Conservation (phyloP, 2,797 vertebrate species). For the Gymnothorax javanicus region DNA sequence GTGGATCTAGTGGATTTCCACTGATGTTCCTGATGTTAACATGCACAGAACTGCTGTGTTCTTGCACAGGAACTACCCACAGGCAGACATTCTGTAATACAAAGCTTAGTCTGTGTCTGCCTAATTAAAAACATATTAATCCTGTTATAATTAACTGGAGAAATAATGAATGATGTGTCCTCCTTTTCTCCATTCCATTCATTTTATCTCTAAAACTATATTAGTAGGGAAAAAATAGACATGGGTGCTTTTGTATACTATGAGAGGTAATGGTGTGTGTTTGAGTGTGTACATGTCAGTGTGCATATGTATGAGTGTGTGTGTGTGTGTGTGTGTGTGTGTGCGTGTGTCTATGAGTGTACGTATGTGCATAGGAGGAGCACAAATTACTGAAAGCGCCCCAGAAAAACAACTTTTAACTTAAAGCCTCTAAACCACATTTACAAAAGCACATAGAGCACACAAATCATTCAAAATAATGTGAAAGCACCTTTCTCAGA, state of each 20-base stretch:
- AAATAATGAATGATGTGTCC: constrained; percentile 42
- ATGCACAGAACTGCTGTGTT: neutral
- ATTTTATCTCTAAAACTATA: neutral
- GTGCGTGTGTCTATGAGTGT: neutral
- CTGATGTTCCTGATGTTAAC: too few species aligned
- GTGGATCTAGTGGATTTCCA: neutral
- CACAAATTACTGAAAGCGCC: too few species aligned
- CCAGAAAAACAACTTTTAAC: too few species aligned
- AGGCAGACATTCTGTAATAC: constrained; percentile 31
- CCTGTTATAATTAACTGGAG: constrained; percentile 43
- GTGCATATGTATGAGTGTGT: neutral
- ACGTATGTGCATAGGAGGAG: too few species aligned
- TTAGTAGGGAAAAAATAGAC: neutral
- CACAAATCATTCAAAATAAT: too few species aligned
- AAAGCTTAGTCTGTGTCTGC: constrained; percentile 20
- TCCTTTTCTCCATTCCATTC: constrained; percentile 32
- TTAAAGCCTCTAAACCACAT: too few species aligned
- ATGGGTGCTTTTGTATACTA: neutral
- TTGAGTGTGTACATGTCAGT: neutral
- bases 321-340: neutral
- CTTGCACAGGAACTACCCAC: neutral
- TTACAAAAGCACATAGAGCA: too few species aligned
- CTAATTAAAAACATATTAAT: constrained; percentile 49
- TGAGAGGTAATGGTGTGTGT: constrained; percentile 40
- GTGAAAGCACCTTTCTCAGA: too few species aligned